Base-by-base conservation (phyloP, 1,140 invertebrate genomes). In the Brachionus koreanus region DNA sequence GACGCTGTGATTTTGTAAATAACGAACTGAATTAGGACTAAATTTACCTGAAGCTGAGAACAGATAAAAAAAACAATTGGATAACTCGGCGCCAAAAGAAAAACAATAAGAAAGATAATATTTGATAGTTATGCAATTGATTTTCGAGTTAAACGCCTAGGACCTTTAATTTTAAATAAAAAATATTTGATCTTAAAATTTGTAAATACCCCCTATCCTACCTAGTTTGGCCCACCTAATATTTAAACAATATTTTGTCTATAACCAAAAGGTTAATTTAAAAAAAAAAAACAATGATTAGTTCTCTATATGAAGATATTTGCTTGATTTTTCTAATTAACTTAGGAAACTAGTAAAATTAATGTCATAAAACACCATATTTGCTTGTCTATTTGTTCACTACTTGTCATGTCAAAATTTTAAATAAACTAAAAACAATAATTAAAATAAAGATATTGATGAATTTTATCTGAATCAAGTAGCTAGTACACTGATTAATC, bases 221-320 rank as follows among this genome's bases (percentile, higher is more conserved):
- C 5, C 49, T 57, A 19, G 49, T 57, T 57, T 57, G 19, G 49
- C 49, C 49, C 25, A 29, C 63, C 63, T 65, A 9, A 65, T n/a
- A 29, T 23, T 25, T 33, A 65, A 65, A 65, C 9, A 57, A 57
- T 57, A 57, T 65, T 65, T 65, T 65, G 63, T 65, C 63, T 65
- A 65, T 65, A 33, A 33, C 63, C 29, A 33, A 69, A 69, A 69
- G 65, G 65, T 69, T 69, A 69, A 69, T 69, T 69, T 69, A n/a
- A 33, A 57, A 57, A 16, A 57, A 37, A 37, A 69, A 37, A 69
- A n/a, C 35, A 16, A 69, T 69, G 65, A 69, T 69, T 69, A 69
- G 12, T 37, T 37, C 65, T 69, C 65, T 69, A 13, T 37, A 19
- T 19, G 35, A 37, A 37, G 29, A 69, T 39, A 6, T 69, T 69